Percentiles rank a stretch among this genome's conserved stretches.
Evolutionary conservation across 2,888 invertebrate genomes (phyloP).

Genomic region (Carterocephalus palaemon): DNA sequence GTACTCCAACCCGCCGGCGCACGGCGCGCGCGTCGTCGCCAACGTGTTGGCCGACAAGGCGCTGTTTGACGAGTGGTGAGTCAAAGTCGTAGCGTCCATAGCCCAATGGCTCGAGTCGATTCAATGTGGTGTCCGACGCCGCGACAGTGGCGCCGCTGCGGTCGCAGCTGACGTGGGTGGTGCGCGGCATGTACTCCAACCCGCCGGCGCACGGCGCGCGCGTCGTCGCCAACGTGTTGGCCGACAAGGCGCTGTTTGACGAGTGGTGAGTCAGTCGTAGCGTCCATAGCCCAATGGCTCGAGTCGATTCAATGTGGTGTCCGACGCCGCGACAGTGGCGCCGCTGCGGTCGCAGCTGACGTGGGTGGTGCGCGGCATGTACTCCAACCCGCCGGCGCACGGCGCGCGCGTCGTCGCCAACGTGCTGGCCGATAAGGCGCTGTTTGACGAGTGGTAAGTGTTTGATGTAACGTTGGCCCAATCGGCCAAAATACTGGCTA

Average conservation of each 20-base stretch:
- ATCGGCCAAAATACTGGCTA: too few species aligned
- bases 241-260: conserved; percentile 83
- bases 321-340: conserved; percentile 78
- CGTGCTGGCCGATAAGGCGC: conserved; percentile 85
- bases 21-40: conserved; percentile 94
- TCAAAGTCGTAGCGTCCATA: too few species aligned
- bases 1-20: conserved; percentile 98
- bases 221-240: conserved; percentile 91
- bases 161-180: conserved; percentile 92
- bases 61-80: conserved; percentile 90
- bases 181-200: conserved; percentile 97
- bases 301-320: too few species aligned
- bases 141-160: conserved; percentile 81
- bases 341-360: conserved; percentile 93
- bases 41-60: conserved; percentile 86
- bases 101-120: too few species aligned
- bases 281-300: too few species aligned
- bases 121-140: conserved; percentile 84
- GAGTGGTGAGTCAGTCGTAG: conserved; percentile 94
- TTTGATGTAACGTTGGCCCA: too few species aligned
- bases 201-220: conserved; percentile 97
- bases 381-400: conserved; percentile 98
- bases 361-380: conserved; percentile 91
- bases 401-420: conserved; percentile 94
- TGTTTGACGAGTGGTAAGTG: conserved; percentile 91